phyloP scores from a whole-genome alignment of 2,113 vertebrate species.

The Podiceps cristatus region DNA sequence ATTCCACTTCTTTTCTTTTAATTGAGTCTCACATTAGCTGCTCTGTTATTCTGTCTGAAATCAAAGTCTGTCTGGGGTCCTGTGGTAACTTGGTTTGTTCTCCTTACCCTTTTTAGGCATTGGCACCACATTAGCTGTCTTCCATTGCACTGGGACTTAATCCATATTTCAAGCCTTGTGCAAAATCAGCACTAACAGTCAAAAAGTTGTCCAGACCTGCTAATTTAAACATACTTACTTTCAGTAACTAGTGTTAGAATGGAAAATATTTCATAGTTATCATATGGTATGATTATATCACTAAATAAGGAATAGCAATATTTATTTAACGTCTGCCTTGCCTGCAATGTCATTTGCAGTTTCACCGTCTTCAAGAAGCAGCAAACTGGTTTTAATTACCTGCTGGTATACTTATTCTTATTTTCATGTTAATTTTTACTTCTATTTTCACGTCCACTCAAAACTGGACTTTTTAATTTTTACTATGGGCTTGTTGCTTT shows the following conservation, averaged over 20 bases:
- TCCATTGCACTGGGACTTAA: background rate
- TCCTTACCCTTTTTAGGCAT: background rate
- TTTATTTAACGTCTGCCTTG: background rate
- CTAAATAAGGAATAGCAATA: background rate
- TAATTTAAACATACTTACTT: constrained; percentile 43
- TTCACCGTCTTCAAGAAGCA: background rate
- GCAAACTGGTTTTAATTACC: background rate
- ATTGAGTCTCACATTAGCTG: background rate
- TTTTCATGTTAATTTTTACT: background rate
- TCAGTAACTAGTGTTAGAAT: constrained; percentile 5
- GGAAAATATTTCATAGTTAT: constrained; percentile 37
- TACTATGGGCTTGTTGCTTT: background rate
- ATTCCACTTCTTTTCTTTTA: background rate
- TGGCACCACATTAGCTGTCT: background rate
- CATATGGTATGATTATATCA: background rate
- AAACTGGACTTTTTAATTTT: background rate
- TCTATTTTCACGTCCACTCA: background rate
- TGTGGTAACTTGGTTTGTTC: background rate
- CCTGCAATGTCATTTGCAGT: background rate
- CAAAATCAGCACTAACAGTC: constrained; percentile 7
- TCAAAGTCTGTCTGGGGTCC: constrained; percentile 32
- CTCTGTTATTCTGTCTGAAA: constrained; percentile 38
- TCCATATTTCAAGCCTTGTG: background rate
- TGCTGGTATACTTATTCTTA: background rate
- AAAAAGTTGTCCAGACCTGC: constrained; percentile 31